Conservation (phyloP, 2,797 vertebrate genomes). For the Gambusia yucatana region DNA sequence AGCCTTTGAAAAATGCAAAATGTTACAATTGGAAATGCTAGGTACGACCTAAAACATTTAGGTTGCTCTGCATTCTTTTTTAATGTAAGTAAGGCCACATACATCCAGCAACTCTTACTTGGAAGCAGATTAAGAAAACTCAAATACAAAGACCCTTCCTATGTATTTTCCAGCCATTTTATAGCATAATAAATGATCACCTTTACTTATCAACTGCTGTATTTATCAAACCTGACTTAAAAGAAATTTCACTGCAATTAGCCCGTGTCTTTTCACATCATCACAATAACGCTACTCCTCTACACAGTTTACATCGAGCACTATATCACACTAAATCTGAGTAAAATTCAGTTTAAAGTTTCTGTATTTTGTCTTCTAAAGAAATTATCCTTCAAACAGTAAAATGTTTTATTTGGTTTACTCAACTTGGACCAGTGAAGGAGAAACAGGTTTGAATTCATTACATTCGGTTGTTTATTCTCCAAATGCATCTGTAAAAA, state of each 20-base stretch:
- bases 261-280: too few species aligned
- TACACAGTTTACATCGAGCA: too few species aligned
- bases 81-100: background rate
- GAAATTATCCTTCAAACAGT: background rate
- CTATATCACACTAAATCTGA: background rate
- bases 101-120: too few species aligned
- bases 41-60: background rate
- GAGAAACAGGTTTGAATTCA: conserved; percentile 21
- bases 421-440: background rate
- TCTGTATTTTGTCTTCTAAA: background rate
- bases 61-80: background rate
- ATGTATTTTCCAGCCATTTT: too few species aligned
- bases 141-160: too few species aligned
- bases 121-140: too few species aligned
- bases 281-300: too few species aligned
- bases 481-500: conserved; percentile 86
- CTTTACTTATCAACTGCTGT: too few species aligned
- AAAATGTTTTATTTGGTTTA: background rate
- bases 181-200: too few species aligned
- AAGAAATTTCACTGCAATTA: too few species aligned
- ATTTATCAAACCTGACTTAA: too few species aligned
- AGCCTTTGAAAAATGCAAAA: background rate
- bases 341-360: background rate
- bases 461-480: conserved; percentile 82
- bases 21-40: background rate